Percentiles rank a stretch among this genome's conserved stretches.
These are phyloP conservation scores for Dipodomys stephensi DNA, from an alignment of 2,113 vertebrate genomes.

Conservation along the genomic window DNA sequence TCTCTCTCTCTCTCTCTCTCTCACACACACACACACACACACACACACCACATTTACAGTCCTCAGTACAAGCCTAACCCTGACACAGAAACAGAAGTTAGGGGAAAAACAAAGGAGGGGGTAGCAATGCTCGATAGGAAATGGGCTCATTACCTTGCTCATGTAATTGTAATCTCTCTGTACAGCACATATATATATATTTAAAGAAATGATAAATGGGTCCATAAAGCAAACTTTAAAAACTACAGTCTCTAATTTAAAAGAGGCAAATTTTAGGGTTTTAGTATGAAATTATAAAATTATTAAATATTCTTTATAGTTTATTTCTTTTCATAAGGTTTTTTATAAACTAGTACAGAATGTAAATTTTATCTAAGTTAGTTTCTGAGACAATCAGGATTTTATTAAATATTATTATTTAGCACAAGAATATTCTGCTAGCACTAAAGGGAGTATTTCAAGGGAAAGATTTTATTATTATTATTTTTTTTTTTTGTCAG, in stretches of 20 bases:
- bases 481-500: no score
- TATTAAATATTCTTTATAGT: conserved; percentile 16
- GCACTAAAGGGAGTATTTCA: conserved; percentile 47
- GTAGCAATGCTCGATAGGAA: no score
- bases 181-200: no score
- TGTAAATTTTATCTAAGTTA: conserved; percentile 49
- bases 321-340: conserved; percentile 10
- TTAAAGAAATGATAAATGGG: not conserved
- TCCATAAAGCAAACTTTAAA: not conserved
- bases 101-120: no score
- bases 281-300: conserved; percentile 11
- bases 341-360: conserved; percentile 23
- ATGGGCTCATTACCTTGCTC: no score
- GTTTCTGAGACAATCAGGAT: conserved; percentile 11
- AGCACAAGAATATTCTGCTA: not conserved
- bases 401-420: conserved; percentile 44
- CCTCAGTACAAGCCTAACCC: not conserved
- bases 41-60: not conserved
- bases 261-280: conserved; percentile 41
- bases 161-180: no score
- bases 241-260: not conserved
- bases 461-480: conserved; percentile 22
- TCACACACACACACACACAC: no score
- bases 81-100: not conserved
- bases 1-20: no score